phyloP scores from a whole-genome alignment of 1,140 invertebrate species.

The Drepana arcuata region DNA sequence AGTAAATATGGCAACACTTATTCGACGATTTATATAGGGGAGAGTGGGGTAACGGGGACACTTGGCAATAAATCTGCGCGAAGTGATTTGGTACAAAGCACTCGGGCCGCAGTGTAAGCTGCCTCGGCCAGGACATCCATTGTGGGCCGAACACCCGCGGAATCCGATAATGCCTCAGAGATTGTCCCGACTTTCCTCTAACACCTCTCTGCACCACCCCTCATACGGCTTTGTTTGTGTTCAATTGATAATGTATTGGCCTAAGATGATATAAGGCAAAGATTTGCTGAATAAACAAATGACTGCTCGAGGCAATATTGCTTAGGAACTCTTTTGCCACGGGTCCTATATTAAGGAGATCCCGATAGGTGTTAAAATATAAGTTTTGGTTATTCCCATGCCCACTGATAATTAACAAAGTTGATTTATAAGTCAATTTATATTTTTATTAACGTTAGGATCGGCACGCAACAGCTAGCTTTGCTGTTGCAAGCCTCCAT shows the following conservation, averaged over 20 bases:
- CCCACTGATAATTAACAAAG: too few relatives aligned
- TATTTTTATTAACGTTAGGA: too few relatives aligned
- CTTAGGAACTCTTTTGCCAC: too few relatives aligned
- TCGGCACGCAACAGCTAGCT: too few relatives aligned
- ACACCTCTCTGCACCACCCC: slow-evolving; percentile 48
- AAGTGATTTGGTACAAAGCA: slow-evolving; percentile 69
- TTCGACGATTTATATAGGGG: slow-evolving; percentile 62
- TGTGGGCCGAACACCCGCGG: slow-evolving; percentile 50
- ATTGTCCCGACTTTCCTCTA: slow-evolving; percentile 66
- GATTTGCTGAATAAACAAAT: too few relatives aligned
- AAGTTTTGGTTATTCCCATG: too few relatives aligned
- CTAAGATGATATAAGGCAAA: slow-evolving; percentile 14
- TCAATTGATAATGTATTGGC: slow-evolving; percentile 34
- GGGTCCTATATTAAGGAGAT: too few relatives aligned
- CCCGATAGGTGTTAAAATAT: too few relatives aligned
- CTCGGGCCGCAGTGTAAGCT: slow-evolving; percentile 56
- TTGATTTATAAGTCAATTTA: too few relatives aligned
- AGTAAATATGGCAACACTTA: slow-evolving; percentile 70
- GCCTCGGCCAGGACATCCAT: slow-evolving; percentile 57
- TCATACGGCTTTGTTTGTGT: slow-evolving; percentile 20
- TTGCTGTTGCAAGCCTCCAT: too few relatives aligned
- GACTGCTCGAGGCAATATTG: too few relatives aligned
- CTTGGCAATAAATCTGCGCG: slow-evolving; percentile 57
- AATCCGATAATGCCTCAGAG: slow-evolving; percentile 66
- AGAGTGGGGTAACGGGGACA: slow-evolving; percentile 54